Evolutionary conservation across 2,113 vertebrate species (phyloP), one percentile per base, ranked within the genome.

Genomic region (Notarius lentiginosus): DNA sequence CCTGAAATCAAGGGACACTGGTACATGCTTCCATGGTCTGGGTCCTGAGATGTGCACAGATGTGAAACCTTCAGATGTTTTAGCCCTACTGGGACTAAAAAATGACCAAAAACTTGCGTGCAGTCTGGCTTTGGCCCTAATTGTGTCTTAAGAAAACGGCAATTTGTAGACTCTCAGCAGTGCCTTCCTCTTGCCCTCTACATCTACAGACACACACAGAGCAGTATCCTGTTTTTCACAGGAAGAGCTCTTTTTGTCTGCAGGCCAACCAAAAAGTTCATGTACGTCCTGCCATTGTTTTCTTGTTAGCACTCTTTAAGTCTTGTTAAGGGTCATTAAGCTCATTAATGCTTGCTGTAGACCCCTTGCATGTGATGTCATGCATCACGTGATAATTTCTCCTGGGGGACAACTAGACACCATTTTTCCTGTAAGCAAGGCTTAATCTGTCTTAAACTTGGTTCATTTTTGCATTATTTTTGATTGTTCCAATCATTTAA

Each of bases 151-250:
- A 77, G 84, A 87, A 84, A 87, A 83, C 53, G 65, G n/a, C 18
- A 8, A 58, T 24, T 82, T 14, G 53, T 76, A 82, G 73, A 24
- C 79, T 49, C 79, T 63, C 61, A 86, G 84, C 18, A 20, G 61
- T 55, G 49, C 72, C 51, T 89, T 81, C 82, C 85, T 87, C 11
- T 73, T 72, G 51, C 55, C 65, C 53, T 76, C 55, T 84, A 22
- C 18, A 79, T 34, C 9, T 49, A 82, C 79, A 82, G 34, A 63
- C 17, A 63, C 61, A 55, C 47, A 34, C 79, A 47, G 61, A 90
- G 58, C 90, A 88, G 91, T 85, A 79, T 94, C 92, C 92, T 92
- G 93, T 92, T 93, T 88, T 92, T 91, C 88, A 88, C 91, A 93
- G 91, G 91, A 93, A 88, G 90, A 83, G 18, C 77, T 83, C 87